A percentile compares a stretch with the other conserved stretches of the same genome.
Conservation (phyloP, 2,888 invertebrate species). For the Gandaritis pyraliata region DNA sequence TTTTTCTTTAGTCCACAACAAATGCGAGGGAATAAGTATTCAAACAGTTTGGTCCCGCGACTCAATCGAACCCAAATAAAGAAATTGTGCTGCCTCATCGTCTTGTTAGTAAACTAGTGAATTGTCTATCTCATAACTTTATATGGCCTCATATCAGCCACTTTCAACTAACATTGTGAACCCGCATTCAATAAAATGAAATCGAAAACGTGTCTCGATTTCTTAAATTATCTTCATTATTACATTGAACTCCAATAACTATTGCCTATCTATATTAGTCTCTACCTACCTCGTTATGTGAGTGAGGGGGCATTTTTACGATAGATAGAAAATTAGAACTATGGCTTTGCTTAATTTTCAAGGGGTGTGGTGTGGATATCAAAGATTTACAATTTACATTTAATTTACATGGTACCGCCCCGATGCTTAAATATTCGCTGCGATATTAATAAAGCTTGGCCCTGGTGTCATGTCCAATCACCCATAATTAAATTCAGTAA, state of each 20-base stretch:
- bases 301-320: no score
- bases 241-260: slow-evolving; percentile 36
- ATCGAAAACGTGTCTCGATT: slow-evolving; percentile 59
- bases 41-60: slow-evolving; percentile 49
- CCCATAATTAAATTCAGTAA: slow-evolving; percentile 28
- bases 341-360: no score
- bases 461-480: slow-evolving; percentile 24
- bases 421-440: neutral
- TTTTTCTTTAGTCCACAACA: slow-evolving; percentile 51
- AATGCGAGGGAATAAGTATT: slow-evolving; percentile 54
- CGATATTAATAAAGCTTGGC: slow-evolving; percentile 2
- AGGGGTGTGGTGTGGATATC: no score
- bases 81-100: slow-evolving; percentile 66
- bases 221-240: slow-evolving; percentile 45
- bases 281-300: no score
- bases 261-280: no score
- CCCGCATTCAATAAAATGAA: slow-evolving; percentile 60
- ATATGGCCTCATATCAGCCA: slow-evolving; percentile 58
- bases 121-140: slow-evolving; percentile 59
- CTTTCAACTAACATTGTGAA: slow-evolving; percentile 54
- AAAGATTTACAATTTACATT: no score
- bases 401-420: neutral
- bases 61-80: slow-evolving; percentile 64
- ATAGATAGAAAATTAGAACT: no score
- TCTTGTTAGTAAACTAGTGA: slow-evolving; percentile 64